These are phyloP conservation scores for Australoheros facetus DNA, from an alignment of 2,797 vertebrate genomes.

Conservation along the genomic window DNA sequence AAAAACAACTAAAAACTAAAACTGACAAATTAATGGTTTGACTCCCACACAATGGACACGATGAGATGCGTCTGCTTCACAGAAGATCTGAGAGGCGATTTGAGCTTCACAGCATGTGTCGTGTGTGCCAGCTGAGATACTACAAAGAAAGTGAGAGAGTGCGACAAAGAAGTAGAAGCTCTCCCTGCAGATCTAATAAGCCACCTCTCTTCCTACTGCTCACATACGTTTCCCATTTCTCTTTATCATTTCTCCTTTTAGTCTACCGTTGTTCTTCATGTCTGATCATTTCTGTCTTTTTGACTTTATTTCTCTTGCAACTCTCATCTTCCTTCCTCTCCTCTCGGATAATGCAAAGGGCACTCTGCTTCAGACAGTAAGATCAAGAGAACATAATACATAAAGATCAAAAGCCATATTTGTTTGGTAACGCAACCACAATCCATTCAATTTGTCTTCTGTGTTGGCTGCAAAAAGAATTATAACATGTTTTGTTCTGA, in stretches of 20 bases:
- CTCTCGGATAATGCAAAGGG: conserved; percentile 7
- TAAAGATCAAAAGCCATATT: conserved; percentile 36
- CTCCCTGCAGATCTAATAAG: conserved; percentile 12
- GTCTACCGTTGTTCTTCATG: conserved; percentile 8
- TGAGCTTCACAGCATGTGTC: conserved; percentile 26
- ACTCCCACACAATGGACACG: conserved; percentile 44
- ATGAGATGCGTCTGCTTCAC: conserved; percentile 11
- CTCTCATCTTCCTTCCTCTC: not conserved
- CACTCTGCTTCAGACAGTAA: conserved; percentile 2
- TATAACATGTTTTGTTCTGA: conserved; percentile 34
- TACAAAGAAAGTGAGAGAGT: not conserved
- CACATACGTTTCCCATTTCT: conserved; percentile 5
- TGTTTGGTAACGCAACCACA: not conserved
- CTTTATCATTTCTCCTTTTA: not conserved
- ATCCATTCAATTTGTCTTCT: conserved; percentile 12
- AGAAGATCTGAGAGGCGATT: conserved; percentile 42
- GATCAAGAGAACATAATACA: conserved; percentile 20
- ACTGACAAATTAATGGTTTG: conserved; percentile 28
- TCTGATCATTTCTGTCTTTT: conserved; percentile 10
- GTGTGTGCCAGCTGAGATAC: conserved; percentile 26
- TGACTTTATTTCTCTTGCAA: not conserved
- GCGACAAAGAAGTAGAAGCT: conserved; percentile 6
- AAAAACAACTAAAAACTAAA: not conserved
- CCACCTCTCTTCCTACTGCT: not conserved
- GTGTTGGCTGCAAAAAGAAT: conserved; percentile 25